Percentiles rank a stretch among this genome's conserved stretches.
phyloP scores from a whole-genome alignment of 2,888 invertebrate genomes.

The Epistrophe grossulariae region DNA sequence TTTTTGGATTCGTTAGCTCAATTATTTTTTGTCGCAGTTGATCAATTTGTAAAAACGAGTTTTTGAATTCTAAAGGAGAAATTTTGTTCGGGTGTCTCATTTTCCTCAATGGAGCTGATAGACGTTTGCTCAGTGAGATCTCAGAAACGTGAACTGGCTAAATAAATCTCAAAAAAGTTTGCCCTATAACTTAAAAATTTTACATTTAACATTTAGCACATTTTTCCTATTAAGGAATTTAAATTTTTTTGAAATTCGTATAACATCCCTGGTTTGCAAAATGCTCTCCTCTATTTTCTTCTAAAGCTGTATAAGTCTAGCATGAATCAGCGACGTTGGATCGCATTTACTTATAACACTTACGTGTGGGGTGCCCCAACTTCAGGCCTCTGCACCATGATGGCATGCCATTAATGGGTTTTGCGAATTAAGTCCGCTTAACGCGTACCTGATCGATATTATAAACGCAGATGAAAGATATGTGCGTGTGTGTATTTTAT shows the following conservation, averaged over 20 bases:
- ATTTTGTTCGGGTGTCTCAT: too few species aligned
- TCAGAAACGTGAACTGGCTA: too few species aligned
- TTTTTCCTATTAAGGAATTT: background rate
- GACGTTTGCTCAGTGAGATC: too few species aligned
- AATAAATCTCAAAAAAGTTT: too few species aligned
- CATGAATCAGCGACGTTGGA: slow-evolving; percentile 21
- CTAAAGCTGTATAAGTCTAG: slow-evolving; percentile 31
- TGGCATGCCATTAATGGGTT: slow-evolving; percentile 73
- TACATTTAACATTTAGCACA: too few species aligned
- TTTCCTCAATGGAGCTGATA: too few species aligned
- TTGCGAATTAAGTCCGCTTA: slow-evolving; percentile 75
- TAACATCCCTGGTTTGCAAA: slow-evolving; percentile 49
- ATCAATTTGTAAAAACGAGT: too few species aligned
- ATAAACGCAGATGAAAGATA: slow-evolving; percentile 67
- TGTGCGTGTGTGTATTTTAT: background rate
- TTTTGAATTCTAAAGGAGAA: too few species aligned
- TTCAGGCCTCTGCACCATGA: slow-evolving; percentile 28
- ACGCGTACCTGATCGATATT: slow-evolving; percentile 75
- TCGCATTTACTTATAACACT: slow-evolving; percentile 71
- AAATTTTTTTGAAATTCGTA: background rate
- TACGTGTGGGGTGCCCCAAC: slow-evolving; percentile 63
- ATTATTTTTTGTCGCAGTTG: too few species aligned
- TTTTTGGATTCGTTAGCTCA: too few species aligned
- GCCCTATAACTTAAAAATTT: too few species aligned
- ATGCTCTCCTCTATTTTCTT: slow-evolving; percentile 53